phyloP scores from a whole-genome alignment of 2,113 vertebrate species.

The Trachemys scripta region DNA sequence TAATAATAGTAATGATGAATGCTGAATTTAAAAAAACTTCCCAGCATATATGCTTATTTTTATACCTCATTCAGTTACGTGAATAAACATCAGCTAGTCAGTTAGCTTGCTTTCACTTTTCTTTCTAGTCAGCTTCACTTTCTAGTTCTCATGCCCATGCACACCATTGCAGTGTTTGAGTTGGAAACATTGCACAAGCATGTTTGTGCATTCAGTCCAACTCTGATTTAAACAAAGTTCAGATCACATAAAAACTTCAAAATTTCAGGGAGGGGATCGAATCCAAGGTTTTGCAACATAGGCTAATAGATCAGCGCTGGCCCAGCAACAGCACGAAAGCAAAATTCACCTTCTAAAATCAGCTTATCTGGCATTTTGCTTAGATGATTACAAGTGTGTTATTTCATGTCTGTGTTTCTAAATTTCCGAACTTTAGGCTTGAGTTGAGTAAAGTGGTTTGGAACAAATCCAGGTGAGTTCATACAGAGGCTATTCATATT shows the following conservation, averaged over 20 bases:
- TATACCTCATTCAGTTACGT: neutral
- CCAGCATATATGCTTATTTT: neutral
- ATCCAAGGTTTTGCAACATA: neutral
- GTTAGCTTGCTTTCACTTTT: neutral
- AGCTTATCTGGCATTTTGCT: neutral
- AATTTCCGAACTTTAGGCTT: neutral
- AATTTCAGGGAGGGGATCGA: neutral
- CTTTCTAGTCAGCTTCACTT: constrained; percentile 12
- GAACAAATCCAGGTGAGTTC: constrained; percentile 28
- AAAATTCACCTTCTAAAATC: neutral
- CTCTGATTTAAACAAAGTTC: neutral
- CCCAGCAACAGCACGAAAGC: neutral
- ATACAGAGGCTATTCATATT: neutral
- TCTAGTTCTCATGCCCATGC: constrained; percentile 36
- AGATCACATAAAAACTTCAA: neutral
- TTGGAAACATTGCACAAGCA: constrained; percentile 9
- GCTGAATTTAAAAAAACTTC: neutral
- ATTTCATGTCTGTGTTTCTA: constrained; percentile 5
- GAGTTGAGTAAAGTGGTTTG: constrained; percentile 2
- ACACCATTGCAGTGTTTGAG: neutral
- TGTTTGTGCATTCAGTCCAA: neutral
- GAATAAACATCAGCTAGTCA: neutral
- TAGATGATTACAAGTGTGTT: neutral
- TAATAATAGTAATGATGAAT: neutral
- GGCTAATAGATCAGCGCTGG: neutral